A percentile compares a stretch with the other conserved stretches of the same genome.
These are phyloP conservation scores for Leucoptera coffeella DNA, from an alignment of 2,888 invertebrate species.

Conservation along the genomic window DNA sequence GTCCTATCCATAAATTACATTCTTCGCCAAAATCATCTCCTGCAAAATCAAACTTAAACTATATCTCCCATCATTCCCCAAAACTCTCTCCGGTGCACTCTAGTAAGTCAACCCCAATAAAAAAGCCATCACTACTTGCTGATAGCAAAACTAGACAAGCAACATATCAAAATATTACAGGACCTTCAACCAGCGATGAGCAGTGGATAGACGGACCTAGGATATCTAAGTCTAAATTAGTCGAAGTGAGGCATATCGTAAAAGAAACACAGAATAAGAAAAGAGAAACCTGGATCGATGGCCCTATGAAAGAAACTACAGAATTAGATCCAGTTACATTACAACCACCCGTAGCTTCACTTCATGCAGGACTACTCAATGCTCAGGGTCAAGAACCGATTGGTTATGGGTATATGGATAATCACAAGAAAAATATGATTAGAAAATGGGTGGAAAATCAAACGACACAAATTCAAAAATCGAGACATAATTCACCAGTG, in stretches of 20 bases:
- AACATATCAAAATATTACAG: constrained; percentile 5
- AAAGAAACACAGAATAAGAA: constrained; percentile 75
- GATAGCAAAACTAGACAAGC: constrained; percentile 22
- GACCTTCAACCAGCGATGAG: constrained; percentile 64
- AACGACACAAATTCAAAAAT: constrained; percentile 72
- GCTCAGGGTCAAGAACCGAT: constrained; percentile 40
- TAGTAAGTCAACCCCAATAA: constrained; percentile 46
- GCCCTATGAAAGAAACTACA: constrained; percentile 71
- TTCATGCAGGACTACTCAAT: constrained; percentile 34
- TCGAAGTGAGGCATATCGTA: constrained; percentile 73
- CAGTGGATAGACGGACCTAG: constrained; percentile 97
- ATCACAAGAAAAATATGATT: constrained; percentile 89
- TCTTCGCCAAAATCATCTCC: constrained; percentile 56
- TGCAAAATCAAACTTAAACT: constrained; percentile 25
- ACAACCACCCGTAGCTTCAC: constrained; percentile 40
- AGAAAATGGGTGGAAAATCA: constrained; percentile 91
- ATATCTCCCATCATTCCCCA: constrained; percentile 33
- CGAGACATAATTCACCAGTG: constrained; percentile 48
- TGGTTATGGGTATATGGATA: constrained; percentile 88
- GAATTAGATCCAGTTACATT: constrained; percentile 54
- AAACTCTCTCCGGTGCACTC: constrained; percentile 50
- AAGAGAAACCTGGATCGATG: constrained; percentile 93
- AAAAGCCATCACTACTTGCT: constrained; percentile 39
- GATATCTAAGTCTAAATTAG: constrained; percentile 76
- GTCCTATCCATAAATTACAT: constrained; percentile 54